These are phyloP conservation scores for Peromyscus californicus DNA, from an alignment of 2,113 vertebrate species.

Conservation along the genomic window DNA sequence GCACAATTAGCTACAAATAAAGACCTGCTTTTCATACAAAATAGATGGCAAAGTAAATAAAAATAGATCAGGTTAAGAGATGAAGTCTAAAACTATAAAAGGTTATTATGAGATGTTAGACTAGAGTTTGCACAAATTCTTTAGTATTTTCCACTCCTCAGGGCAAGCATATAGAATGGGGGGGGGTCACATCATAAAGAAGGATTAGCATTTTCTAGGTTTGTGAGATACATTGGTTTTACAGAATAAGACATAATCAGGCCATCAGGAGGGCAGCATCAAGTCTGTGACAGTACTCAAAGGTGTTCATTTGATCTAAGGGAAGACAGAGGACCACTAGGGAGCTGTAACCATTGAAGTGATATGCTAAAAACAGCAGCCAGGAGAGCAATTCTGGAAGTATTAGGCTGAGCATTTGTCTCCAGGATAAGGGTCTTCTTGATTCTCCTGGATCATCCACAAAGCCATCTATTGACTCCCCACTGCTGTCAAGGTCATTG, in stretches of 20 bases:
- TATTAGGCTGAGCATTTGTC: constrained; percentile 67
- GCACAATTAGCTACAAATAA: not conserved
- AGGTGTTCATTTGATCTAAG: not conserved
- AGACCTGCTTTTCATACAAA: constrained; percentile 29
- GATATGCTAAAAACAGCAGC: constrained; percentile 14
- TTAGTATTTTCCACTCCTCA: not conserved
- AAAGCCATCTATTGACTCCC: constrained; percentile 65
- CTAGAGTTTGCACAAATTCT: not conserved
- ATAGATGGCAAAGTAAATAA: constrained; percentile 13
- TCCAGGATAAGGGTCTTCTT: constrained; percentile 68
- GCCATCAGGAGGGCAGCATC: not conserved
- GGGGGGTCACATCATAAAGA: not conserved
- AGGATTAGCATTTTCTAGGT: not conserved
- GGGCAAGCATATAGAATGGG: not conserved
- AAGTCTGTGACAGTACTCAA: not conserved
- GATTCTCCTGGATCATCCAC: constrained; percentile 68
- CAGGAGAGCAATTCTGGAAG: constrained; percentile 64
- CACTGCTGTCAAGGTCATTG: constrained; percentile 9
- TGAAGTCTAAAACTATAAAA: not conserved
- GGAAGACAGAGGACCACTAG: not conserved
- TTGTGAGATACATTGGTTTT: not conserved
- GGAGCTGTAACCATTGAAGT: not conserved
- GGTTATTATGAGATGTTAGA: not conserved
- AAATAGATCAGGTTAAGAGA: constrained; percentile 8
- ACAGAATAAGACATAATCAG: not conserved